These are phyloP conservation scores for Enteromius paludinosus DNA, from an alignment of 2,797 vertebrate species.

Conservation along the genomic window DNA sequence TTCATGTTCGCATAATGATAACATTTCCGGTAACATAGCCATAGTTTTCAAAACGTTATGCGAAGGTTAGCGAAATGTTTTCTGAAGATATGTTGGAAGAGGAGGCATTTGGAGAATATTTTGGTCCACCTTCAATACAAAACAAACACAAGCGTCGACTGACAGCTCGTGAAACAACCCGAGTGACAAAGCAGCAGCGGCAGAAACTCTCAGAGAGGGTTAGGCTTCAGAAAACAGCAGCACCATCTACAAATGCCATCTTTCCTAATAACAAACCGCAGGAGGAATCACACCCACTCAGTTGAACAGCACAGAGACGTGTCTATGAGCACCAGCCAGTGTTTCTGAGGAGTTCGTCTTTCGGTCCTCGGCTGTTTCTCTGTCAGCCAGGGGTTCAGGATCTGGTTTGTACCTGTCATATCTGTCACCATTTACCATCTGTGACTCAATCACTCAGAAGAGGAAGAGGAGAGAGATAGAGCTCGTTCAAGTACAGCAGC, in stretches of 20 bases:
- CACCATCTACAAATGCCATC: slow-evolving; percentile 16
- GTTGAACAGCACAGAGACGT: not conserved
- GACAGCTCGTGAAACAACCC: not conserved
- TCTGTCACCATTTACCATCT: slow-evolving; percentile 66
- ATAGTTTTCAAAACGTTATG: not conserved
- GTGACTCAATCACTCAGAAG: slow-evolving; percentile 48
- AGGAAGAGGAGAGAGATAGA: not conserved
- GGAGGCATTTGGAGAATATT: not conserved
- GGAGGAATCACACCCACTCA: slow-evolving; percentile 57
- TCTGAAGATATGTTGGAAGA: not conserved
- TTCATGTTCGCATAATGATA: no score
- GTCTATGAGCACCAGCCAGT: slow-evolving; percentile 2
- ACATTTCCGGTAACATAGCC: no score
- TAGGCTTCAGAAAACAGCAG: not conserved
- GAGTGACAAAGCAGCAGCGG: not conserved
- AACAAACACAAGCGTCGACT: not conserved
- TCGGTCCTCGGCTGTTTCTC: slow-evolving; percentile 53
- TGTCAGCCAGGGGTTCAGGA: slow-evolving; percentile 60
- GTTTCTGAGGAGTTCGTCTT: slow-evolving; percentile 29
- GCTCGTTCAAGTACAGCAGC: not conserved
- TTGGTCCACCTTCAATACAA: not conserved
- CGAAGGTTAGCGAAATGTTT: not conserved
- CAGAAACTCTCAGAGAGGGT: not conserved
- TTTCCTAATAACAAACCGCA: slow-evolving; percentile 16
- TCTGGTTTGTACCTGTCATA: slow-evolving; percentile 71